Conservation (phyloP, 2,113 vertebrate genomes). For the Notothenia coriiceps region DNA sequence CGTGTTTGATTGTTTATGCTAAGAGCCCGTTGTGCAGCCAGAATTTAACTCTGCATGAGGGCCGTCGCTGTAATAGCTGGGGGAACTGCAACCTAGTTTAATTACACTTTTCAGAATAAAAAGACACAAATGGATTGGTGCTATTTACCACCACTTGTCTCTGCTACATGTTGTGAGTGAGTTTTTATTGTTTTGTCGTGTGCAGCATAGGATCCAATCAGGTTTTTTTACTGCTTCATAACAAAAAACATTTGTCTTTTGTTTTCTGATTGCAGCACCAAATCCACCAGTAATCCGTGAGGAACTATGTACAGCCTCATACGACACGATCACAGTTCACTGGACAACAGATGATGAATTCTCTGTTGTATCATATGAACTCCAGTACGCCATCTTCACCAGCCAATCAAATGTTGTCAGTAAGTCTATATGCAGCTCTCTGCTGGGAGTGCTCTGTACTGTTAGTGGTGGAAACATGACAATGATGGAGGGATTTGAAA, state of each 20-base stretch:
- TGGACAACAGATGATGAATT: conserved; percentile 99
- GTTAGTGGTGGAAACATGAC: conserved; percentile 29
- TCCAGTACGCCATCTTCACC: conserved; percentile 98
- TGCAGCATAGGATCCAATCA: conserved; percentile 11
- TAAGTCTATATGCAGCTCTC: conserved; percentile 83
- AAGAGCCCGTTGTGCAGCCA: conserved; percentile 28
- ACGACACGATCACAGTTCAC: conserved; percentile 97
- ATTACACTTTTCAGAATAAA: conserved; percentile 64
- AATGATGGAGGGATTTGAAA: conserved; percentile 34
- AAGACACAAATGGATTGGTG: conserved; percentile 35
- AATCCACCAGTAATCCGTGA: conserved; percentile 94
- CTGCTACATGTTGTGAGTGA: conserved; percentile 1
- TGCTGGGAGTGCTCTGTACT: background rate
- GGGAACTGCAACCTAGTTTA: conserved; percentile 49
- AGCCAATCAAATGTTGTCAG: conserved; percentile 96
- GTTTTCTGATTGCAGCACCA: conserved; percentile 86
- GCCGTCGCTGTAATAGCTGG: conserved; percentile 52
- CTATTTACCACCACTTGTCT: conserved; percentile 35
- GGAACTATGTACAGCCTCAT: conserved; percentile 97
- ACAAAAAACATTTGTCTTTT: conserved; percentile 41
- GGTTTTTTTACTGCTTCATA: conserved; percentile 39
- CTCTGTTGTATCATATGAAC: conserved; percentile 95
- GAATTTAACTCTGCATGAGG: conserved; percentile 57
- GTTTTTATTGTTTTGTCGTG: conserved; percentile 27
- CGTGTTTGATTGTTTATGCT: conserved; percentile 64